Base-by-base conservation (phyloP, 2,888 invertebrate genomes). In the Synergus gifuensis region DNA sequence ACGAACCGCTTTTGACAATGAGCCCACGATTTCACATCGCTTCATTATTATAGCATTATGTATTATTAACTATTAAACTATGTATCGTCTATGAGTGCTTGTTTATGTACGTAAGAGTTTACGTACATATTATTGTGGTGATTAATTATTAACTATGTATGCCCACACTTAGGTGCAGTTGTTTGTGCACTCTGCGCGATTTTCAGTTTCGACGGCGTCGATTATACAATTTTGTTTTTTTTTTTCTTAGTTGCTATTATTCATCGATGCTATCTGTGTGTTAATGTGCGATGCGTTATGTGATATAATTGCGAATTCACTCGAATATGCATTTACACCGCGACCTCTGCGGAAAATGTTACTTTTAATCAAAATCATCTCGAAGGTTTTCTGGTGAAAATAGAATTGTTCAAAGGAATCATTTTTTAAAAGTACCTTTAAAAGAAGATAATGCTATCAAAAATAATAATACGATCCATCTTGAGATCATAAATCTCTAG, bases 1-100 rank as follows among this genome's bases (percentile, higher is more conserved):
- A 76, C 78, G 63, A 76, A 78, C 86, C 85, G 83, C 84, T 83
- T 78, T 83, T 82, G 84, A 80, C 83, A 79, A 82, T 85, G 84
- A 86, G 86, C 87, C 86, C 82, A 79, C 79, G 79, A 78, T 78
- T 83, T 79, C 83, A 83, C 82, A 82, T 83, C 73, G 54, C 79
- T 85, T 73, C 49, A 78, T 80, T 77, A 79, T 83, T 66, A 69
- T 83, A 60, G 46, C 54, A 79, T 79, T 76, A 67, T 78, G 60
- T 76, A 77, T 66, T 66, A 79, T 76, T 49, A 63, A 78, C 67
- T 77, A 76, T 79, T 77, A 77, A 46, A 69, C 80, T 83, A 78
- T 79, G 78, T 78, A 77, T 78, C 81, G 80, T 78, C 40, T 49
- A 79, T 82, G 82, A 77, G 77, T 77, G 80, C 73, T 82, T 81